Evolutionary conservation across 30 jellyfish, hydroid and myxozoan species (phyloP).

Genomic region (Catostylus mosaicus): DNA sequence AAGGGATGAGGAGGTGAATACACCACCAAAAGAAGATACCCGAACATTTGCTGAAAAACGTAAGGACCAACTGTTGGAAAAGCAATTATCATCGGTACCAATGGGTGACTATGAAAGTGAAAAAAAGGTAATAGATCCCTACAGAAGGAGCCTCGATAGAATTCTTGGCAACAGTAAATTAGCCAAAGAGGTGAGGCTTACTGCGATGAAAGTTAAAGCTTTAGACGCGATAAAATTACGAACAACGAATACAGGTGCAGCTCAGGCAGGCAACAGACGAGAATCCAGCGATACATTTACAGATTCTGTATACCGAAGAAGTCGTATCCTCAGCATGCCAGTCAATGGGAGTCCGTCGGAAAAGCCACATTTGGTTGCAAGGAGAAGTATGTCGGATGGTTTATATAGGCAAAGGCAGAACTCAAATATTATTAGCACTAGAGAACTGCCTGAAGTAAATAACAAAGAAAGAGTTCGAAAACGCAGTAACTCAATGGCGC

Average conservation of each 20-base stretch:
- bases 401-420: not conserved
- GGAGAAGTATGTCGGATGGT: slow-evolving; percentile 56
- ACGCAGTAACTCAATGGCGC: slow-evolving; percentile 61
- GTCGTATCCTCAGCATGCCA: slow-evolving; percentile 64
- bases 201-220: slow-evolving; percentile 73
- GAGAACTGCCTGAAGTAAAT: slow-evolving; percentile 8
- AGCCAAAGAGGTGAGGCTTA: slow-evolving; percentile 60
- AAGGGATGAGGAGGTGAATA: slow-evolving; percentile 49
- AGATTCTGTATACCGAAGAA: slow-evolving; percentile 21
- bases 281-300: slow-evolving; percentile 30
- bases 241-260: not conserved
- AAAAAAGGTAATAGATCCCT: slow-evolving; percentile 41
- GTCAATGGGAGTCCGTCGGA: not conserved
- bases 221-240: slow-evolving; percentile 38
- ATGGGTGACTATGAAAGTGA: slow-evolving; percentile 27
- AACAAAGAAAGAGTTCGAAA: slow-evolving; percentile 29
- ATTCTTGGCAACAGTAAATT: slow-evolving; percentile 68
- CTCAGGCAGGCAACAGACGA: slow-evolving; percentile 20
- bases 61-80: slow-evolving; percentile 30
- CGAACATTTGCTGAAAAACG: slow-evolving; percentile 64
- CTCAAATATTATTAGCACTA: not conserved
- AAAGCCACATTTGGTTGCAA: slow-evolving; percentile 32
- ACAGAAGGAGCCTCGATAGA: slow-evolving; percentile 55
- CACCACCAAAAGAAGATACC: slow-evolving; percentile 36
- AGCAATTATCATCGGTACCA: slow-evolving; percentile 59